These are phyloP conservation scores for Plectrocnemia conspersa DNA, from an alignment of 1,140 invertebrate genomes.

Conservation along the genomic window DNA sequence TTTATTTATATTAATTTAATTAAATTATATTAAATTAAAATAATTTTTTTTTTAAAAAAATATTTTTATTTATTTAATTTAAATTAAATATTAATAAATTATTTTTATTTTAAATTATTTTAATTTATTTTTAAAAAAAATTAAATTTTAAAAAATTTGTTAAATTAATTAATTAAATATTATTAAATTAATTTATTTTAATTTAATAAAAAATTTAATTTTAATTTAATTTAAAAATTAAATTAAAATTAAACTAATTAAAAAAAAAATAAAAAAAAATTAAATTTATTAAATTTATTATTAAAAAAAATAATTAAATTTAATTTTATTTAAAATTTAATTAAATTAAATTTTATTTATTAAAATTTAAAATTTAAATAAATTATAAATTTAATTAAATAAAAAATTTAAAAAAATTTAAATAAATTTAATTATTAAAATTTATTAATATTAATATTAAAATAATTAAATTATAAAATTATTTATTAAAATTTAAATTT, in stretches of 20 bases:
- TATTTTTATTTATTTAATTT: slow-evolving; percentile 43
- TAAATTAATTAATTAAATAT: slow-evolving; percentile 50
- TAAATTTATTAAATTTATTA: slow-evolving; percentile 39
- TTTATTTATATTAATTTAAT: too few relatives aligned
- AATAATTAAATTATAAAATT: slow-evolving; percentile 26
- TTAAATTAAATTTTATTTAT: slow-evolving; percentile 47
- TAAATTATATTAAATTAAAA: too few relatives aligned
- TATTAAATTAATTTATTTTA: slow-evolving; percentile 55
- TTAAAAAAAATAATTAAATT: slow-evolving; percentile 54
- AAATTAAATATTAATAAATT: slow-evolving; percentile 46
- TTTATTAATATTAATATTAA: background rate
- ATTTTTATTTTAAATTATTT: slow-evolving; percentile 52
- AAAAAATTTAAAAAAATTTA: slow-evolving; percentile 17
- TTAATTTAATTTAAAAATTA: slow-evolving; percentile 49
- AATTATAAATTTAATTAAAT: slow-evolving; percentile 38
- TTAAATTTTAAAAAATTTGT: slow-evolving; percentile 44
- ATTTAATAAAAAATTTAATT: too few relatives aligned
- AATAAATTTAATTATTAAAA: background rate
- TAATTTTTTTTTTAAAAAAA: slow-evolving; percentile 43
- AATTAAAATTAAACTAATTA: slow-evolving; percentile 49
- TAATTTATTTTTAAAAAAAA: slow-evolving; percentile 45
- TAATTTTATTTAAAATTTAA: slow-evolving; percentile 51
- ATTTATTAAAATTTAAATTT: slow-evolving; percentile 32
- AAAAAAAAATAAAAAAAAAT: slow-evolving; percentile 36
- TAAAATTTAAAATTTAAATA: slow-evolving; percentile 37